Evolutionary conservation across 2,113 vertebrate genomes (phyloP), one percentile per base, ranked within the genome.

Genomic region (Sinocyclocheilus anshuiensis): DNA sequence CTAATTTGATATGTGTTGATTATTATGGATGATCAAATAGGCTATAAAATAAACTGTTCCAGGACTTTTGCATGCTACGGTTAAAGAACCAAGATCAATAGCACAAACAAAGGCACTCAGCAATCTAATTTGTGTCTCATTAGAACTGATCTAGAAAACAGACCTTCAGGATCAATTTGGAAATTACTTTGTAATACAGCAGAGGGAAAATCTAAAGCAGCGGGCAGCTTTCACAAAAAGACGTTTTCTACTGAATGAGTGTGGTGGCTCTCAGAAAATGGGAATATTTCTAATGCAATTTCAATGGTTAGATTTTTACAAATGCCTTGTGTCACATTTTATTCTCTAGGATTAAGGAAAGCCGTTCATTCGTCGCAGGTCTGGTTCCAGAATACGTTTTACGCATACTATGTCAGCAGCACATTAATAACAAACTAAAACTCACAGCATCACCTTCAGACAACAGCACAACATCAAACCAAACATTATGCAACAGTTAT

Each of bases 41-140:
- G 20, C 39, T 67, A 9, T 71, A 61, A 83, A 74, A 83, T 57
- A 39, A 79, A 87, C 24, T 1, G 12, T 13, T 65, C 36, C 63
- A 24, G 18, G 75, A 61, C 69, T 29, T 50, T n/a, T 39, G 61
- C 81, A 87, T 83, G 86, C 86, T 77, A 20, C 45, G 42, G 69
- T 81, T 75, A 50, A 65, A 75, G 22, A 83, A 77, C 61, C 22
- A 20, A 4, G 48, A 88, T 72, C 36, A 48, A 71, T 63, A 81
- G 15, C 65, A 67, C 84, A 86, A 84, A 61, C 84, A 89, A 87
- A 90, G 84, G 89, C 87, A 89, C 89, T 90, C 81, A 84, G 63
- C 86, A 83, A 84, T 65, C 24, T 76, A 63, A 42, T 67, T 10
- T 71, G 39, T 76, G 55, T 80, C 59, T 86, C 13, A 18, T 76